Evolutionary conservation across 2,888 invertebrate species (phyloP), one percentile per base, ranked within the genome.

Genomic region (Andrena praecox): DNA sequence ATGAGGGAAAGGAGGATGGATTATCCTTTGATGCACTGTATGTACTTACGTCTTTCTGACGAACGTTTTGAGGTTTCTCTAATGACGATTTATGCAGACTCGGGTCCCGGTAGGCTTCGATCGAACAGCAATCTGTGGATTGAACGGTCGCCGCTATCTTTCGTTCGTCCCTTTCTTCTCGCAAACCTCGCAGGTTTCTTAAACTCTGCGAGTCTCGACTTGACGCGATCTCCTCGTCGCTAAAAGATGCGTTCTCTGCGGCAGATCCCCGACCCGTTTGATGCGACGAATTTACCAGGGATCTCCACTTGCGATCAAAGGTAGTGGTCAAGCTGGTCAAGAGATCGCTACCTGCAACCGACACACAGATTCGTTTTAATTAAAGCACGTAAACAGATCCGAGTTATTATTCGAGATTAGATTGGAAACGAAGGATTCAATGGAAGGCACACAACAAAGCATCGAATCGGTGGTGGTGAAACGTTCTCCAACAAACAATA

Each of bases 311-410:
- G 92, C 97, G 96, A 94, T 98, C 98, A 94, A 98, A 96, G 80
- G 97, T 97, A 92, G 97, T 97, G 89, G 97, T 98, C 93, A 98
- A 96, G 90, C 96, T 96, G 93, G 97, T 96, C 94, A 98, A 95
- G 90, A 98, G 96, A 95, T 98, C 97, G 93, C 97, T 96, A 94
- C 97, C 98, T 98, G 95, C 75, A 95, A 95, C 42, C 8, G 20
- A 63, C 56, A 29, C 42, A 56, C 5, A 56, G 8, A 56, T 10
- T 29, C n/a, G 27, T 35, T 48, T 78, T 29, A 80, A 33, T 59
- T 24, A 29, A 24, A 10, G 16, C 4, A 12, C 24, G 7, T 8
- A 6, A 10, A 0, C 56, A 8, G 1, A 8, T 2, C 3, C 0
- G 6, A 2, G 1, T 0, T 8, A n/a, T 59, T 31, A 12, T 33